Evolutionary conservation across 2,888 invertebrate genomes (phyloP), one percentile per base, ranked within the genome.

Genomic region (Apomyelois bistriatella): DNA sequence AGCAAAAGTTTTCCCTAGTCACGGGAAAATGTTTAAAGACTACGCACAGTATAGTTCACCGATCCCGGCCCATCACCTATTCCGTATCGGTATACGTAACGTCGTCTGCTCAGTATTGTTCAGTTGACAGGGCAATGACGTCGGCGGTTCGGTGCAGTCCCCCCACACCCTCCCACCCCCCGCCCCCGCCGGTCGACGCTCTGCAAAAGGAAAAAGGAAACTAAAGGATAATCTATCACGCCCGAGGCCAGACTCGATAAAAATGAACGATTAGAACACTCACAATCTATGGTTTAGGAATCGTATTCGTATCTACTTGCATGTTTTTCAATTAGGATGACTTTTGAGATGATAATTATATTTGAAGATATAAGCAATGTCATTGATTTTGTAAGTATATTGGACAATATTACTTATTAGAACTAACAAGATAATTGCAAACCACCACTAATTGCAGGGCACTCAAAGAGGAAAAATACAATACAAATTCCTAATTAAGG

Each of bases 61-160:
- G 79, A 74, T 72, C 72, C 59, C 48, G 41, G 70, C 71, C 74
- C 67, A 79, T 75, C 79, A 82, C 78, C 76, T 81, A 83, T 81
- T 82, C 73, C 77, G 73, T 77, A 79, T 81, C 68, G 72, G 75
- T 78, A 71, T 74, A 84, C 76, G 82, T 85, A 80, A 83, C 77
- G 82, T 83, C 81, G 85, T 80, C 85, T 86, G 85, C 83, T 85
- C 79, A 85, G 85, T 86, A 85, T 85, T 87, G 88, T 88, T 84
- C 82, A 82, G 87, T 86, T 89, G 88, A 88, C 87, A 85, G 88
- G 88, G 87, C 88, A 87, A 86, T 88, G 88, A 89, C 87, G 88
- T 83, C 72, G 79, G 76, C 66, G 76, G 81, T 79, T 77, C 80
- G 68, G 76, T 72, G 74, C 77, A 70, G 75, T 76, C 72, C 63